These are phyloP conservation scores for Alentia gelatinosa DNA, from an alignment of 2,888 invertebrate species.

Conservation along the genomic window DNA sequence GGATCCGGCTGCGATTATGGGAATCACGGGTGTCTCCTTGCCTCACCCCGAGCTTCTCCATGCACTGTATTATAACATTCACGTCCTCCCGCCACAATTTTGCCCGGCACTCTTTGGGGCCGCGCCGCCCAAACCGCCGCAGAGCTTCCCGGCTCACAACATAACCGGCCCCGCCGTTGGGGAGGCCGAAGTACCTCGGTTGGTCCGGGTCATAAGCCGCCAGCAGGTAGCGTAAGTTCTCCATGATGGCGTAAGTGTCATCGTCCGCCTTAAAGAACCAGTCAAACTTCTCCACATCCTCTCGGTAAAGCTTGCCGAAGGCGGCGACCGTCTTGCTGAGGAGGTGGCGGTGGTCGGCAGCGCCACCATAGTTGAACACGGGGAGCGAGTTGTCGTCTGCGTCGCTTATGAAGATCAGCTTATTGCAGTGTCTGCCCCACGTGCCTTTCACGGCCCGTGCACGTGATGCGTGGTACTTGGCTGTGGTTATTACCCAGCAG, in stretches of 20 bases:
- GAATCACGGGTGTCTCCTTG: slow-evolving; percentile 73
- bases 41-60: slow-evolving; percentile 74
- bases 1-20: too few species aligned
- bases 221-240: not conserved
- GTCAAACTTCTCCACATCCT: not conserved
- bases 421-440: slow-evolving; percentile 92
- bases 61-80: too few species aligned
- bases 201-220: slow-evolving; percentile 85
- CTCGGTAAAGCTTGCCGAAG: not conserved
- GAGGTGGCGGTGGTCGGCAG: slow-evolving; percentile 54
- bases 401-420: slow-evolving; percentile 81
- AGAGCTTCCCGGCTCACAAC: slow-evolving; percentile 64
- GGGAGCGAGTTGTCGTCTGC: slow-evolving; percentile 87
- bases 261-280: slow-evolving; percentile 13
- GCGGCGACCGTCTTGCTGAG: not conserved
- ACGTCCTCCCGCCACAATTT: slow-evolving; percentile 77
- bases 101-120: slow-evolving; percentile 56
- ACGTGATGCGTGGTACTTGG: slow-evolving; percentile 92
- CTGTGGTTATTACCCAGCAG: slow-evolving; percentile 98
- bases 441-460: slow-evolving; percentile 96
- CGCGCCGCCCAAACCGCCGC: slow-evolving; percentile 59
- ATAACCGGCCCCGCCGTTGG: slow-evolving; percentile 64
- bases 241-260: not conserved
- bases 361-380: slow-evolving; percentile 82
- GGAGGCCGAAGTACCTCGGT: slow-evolving; percentile 88